Conservation (phyloP, 2,113 vertebrate genomes). For the Cichladusa arquata region DNA sequence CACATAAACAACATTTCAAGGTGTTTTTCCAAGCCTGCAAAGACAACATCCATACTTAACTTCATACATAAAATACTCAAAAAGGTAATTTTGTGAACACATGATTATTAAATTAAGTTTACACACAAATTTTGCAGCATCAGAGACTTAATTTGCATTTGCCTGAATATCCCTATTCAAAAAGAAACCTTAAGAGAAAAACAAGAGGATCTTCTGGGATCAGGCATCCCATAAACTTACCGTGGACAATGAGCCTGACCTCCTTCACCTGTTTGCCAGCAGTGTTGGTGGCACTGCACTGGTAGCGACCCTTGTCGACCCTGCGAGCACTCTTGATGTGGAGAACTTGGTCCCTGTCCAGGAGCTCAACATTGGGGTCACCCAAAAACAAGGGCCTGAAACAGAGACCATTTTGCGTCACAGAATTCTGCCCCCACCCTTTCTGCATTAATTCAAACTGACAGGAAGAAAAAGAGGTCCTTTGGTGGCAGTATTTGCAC, state of each 20-base stretch:
- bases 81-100: neutral
- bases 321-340: constrained; percentile 83
- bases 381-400: constrained; percentile 84
- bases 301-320: constrained; percentile 89
- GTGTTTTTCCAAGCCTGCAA: neutral
- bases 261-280: constrained; percentile 90
- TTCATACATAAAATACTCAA: neutral
- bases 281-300: constrained; percentile 84
- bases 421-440: neutral
- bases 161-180: neutral
- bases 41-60: neutral
- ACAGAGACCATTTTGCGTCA: neutral
- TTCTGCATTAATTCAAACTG: neutral
- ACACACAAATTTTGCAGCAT: neutral
- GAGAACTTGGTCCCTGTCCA: constrained; percentile 82
- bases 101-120: neutral
- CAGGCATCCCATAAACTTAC: constrained; percentile 69
- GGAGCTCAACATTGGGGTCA: constrained; percentile 85
- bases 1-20: neutral
- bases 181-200: neutral
- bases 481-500: neutral
- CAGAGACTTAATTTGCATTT: neutral
- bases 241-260: constrained; percentile 82
- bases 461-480: neutral
- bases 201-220: neutral